Evolutionary conservation across 2,113 vertebrate species (phyloP).

Genomic region (Vulpes ferrilata): DNA sequence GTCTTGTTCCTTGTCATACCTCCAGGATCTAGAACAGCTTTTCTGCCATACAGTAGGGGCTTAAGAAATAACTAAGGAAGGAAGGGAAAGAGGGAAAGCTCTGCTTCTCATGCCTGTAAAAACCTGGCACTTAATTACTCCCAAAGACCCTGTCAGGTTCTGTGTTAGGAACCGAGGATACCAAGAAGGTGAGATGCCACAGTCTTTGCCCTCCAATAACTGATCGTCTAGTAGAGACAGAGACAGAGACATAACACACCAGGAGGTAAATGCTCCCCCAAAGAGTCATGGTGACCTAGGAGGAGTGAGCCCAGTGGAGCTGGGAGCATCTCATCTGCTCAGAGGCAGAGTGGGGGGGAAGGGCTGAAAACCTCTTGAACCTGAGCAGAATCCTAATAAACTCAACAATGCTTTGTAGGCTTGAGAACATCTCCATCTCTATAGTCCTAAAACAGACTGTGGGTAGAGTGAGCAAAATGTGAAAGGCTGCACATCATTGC

Average conservation of each 20-base stretch:
- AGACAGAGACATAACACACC: background rate
- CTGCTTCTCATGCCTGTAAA: background rate
- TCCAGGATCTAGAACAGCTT: background rate
- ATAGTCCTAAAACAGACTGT: background rate
- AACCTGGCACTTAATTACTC: background rate
- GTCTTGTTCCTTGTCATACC: conserved; percentile 17
- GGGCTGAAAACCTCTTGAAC: background rate
- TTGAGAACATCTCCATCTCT: conserved; percentile 34
- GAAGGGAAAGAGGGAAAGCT: background rate
- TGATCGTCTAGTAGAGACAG: background rate
- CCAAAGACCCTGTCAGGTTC: background rate
- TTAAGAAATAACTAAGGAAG: conserved; percentile 38
- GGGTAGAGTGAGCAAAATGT: conserved; percentile 18
- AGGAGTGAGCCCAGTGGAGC: background rate
- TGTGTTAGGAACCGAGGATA: conserved; percentile 29
- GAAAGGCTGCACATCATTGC: background rate
- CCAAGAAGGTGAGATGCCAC: background rate
- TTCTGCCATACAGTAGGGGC: background rate
- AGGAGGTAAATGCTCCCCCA: background rate
- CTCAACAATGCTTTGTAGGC: background rate
- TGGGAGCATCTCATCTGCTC: background rate
- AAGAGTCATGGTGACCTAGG: background rate
- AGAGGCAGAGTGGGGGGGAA: background rate
- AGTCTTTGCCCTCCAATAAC: conserved; percentile 3
- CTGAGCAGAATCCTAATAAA: conserved; percentile 50